phyloP scores from a whole-genome alignment of 2,113 vertebrate species.

The Vulpes lagopus region DNA sequence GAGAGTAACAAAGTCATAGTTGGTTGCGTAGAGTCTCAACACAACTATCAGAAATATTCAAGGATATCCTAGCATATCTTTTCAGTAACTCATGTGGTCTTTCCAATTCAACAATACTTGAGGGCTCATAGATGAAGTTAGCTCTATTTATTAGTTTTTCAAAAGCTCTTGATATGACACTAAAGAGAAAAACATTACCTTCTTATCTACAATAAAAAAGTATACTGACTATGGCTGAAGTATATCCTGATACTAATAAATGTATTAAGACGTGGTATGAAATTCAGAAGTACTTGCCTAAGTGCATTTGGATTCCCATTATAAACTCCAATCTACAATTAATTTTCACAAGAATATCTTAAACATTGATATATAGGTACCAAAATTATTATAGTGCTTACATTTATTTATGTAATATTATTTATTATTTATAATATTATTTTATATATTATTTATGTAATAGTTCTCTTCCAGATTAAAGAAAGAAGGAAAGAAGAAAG shows the following conservation, averaged over 20 bases:
- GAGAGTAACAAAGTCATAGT: conserved; percentile 71
- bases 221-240: conserved; percentile 74
- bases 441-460: neutral
- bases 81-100: conserved; percentile 80
- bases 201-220: conserved; percentile 67
- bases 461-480: neutral
- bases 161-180: conserved; percentile 36
- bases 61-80: conserved; percentile 76
- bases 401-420: conserved; percentile 38
- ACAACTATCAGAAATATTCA: conserved; percentile 81
- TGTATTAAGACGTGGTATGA: conserved; percentile 49
- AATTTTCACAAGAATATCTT: conserved; percentile 37
- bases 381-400: neutral
- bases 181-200: conserved; percentile 60
- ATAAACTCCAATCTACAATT: neutral
- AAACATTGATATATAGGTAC: neutral
- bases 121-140: conserved; percentile 48
- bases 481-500: neutral
- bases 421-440: no score
- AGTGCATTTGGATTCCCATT: neutral
- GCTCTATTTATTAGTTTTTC: conserved; percentile 67
- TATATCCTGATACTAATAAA: conserved; percentile 19
- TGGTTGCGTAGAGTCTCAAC: conserved; percentile 78
- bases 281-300: conserved; percentile 63
- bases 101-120: conserved; percentile 68